Conservation (phyloP, 2,888 invertebrate genomes). For the Tipula lateralis region DNA sequence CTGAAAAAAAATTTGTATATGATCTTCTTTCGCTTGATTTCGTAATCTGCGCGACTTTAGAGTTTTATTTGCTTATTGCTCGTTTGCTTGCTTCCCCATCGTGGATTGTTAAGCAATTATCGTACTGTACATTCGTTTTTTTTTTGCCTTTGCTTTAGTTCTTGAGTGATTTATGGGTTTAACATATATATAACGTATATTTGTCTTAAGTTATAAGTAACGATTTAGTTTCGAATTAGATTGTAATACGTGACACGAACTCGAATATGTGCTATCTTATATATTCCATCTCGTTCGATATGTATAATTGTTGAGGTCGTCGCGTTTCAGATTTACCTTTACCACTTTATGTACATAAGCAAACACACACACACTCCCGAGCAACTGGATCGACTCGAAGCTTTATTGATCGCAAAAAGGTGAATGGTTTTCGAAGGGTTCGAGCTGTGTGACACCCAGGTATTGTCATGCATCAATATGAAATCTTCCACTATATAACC, state of each 20-base stretch:
- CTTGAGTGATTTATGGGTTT: slow-evolving; percentile 12
- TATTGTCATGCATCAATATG: too few relatives aligned
- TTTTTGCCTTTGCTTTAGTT: neutral
- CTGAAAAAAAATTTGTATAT: neutral
- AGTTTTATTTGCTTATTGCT: neutral
- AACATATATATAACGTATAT: neutral
- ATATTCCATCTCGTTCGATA: neutral
- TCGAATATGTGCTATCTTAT: neutral
- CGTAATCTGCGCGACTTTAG: neutral
- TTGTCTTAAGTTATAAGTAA: slow-evolving; percentile 5
- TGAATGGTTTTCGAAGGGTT: too few relatives aligned
- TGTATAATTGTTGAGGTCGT: neutral
- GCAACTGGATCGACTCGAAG: too few relatives aligned
- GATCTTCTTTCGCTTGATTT: neutral
- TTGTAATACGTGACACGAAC: neutral
- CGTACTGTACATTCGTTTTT: neutral
- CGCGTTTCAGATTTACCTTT: neutral
- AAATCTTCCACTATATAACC: too few relatives aligned
- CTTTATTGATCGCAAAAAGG: too few relatives aligned
- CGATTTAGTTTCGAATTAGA: slow-evolving; percentile 4
- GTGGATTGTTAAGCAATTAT: slow-evolving; percentile 21
- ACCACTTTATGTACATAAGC: neutral
- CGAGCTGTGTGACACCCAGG: too few relatives aligned
- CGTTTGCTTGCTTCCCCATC: neutral
- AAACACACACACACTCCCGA: too few relatives aligned